Evolutionary conservation across 2,888 invertebrate genomes (phyloP).

Genomic region (Subacronicta megacephala): DNA sequence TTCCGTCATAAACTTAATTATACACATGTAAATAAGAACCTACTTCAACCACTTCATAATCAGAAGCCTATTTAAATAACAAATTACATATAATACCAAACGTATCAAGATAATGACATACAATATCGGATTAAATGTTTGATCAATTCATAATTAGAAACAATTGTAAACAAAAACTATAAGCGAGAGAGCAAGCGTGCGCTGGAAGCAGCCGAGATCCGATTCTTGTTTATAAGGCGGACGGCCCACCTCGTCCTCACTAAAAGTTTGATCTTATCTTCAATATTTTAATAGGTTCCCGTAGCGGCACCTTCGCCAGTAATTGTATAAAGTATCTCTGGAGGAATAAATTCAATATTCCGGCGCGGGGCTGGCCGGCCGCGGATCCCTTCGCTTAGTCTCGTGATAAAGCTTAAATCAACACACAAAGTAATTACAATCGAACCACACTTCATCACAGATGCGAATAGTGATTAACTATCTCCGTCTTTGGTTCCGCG

Average conservation of each 20-base stretch:
- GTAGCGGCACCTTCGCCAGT: slow-evolving; percentile 84
- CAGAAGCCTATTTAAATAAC: slow-evolving; percentile 83
- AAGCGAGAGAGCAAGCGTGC: slow-evolving; percentile 72
- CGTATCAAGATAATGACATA: slow-evolving; percentile 81
- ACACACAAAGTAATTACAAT: slow-evolving; percentile 88
- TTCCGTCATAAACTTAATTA: not conserved
- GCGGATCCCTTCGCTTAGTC: slow-evolving; percentile 68
- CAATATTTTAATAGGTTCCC: slow-evolving; percentile 88
- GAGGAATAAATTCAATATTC: slow-evolving; percentile 84
- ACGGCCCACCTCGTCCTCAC: slow-evolving; percentile 85
- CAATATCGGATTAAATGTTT: slow-evolving; percentile 85
- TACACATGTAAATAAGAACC: not conserved
- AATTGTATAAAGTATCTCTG: slow-evolving; percentile 83
- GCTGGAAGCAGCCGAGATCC: slow-evolving; percentile 78
- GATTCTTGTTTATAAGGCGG: slow-evolving; percentile 81
- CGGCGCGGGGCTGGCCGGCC: slow-evolving; percentile 64
- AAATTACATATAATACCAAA: slow-evolving; percentile 83
- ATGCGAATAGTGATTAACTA: slow-evolving; percentile 87
- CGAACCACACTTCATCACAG: slow-evolving; percentile 85
- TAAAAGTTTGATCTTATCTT: slow-evolving; percentile 87
- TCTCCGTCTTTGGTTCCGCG: slow-evolving; percentile 74
- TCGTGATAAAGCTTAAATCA: slow-evolving; percentile 87
- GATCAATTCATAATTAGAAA: slow-evolving; percentile 86
- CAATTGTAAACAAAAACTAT: slow-evolving; percentile 85
- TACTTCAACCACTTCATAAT: slow-evolving; percentile 69